Evolutionary conservation across 2,113 vertebrate genomes (phyloP), one percentile per base, ranked within the genome.

Genomic region (Tinamus guttatus): DNA sequence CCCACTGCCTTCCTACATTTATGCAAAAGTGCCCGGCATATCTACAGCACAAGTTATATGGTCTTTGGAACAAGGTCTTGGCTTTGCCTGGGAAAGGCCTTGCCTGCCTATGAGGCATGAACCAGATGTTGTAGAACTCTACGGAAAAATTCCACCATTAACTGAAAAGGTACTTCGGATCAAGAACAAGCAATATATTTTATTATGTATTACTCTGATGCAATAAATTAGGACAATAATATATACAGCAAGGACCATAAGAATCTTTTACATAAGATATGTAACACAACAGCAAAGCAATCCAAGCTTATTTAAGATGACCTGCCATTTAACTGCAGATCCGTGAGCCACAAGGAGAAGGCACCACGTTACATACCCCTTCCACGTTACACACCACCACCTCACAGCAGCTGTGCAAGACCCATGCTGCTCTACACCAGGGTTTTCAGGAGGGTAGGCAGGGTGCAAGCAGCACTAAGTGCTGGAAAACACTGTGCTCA

Each of bases 131-230:
- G 67, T 0, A 1, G 76, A 93, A 83, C 30, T 88, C 45, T 51
- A 32, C 38, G 49, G 81, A 87, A 94, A 91, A 91, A 94, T 45
- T 82, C 75, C 71, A 82, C 74, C 59, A 59, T 82, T 67, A 70
- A 63, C 36, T 34, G 27, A 67, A 86, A 84, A 71, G 2, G 25
- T 76, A 65, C 34, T 75, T 49, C 68, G 76, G 51, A 54, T 77
- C 79, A 95, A 49, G 38, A 62, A 78, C 32, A 76, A 54, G 54
- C 43, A 69, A 82, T 74, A 89, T 52, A 36, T 87, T 68, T 41
- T 21, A 56, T 84, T 79, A 90, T 24, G 40, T 47, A 68, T 68
- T 84, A 58, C 25, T 47, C n/a, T 51, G 62, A 67, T 0, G 3
- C 62, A 93, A 89, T 52, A 68, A 89, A 75, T 89, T 32, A 77